Conservation (phyloP, 2,888 invertebrate genomes). For the Formica aserva region DNA sequence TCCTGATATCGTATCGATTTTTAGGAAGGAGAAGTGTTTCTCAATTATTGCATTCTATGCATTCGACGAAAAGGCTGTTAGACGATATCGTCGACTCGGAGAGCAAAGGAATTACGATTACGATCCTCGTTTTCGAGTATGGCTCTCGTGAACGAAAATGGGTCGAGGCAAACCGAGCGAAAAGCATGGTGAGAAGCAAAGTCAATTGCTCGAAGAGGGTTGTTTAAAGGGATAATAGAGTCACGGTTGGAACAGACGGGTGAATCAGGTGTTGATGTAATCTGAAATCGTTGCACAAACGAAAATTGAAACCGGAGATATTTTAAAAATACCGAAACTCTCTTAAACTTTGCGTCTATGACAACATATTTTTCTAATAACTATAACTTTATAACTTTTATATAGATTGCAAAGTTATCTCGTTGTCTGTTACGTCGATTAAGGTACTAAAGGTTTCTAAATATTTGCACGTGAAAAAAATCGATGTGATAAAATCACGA, state of each 20-base stretch:
- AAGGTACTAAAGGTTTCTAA: background rate
- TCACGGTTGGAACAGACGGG: conserved; percentile 48
- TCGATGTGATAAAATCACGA: background rate
- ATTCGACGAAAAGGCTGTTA: background rate
- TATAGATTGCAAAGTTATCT: background rate
- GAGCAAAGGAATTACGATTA: conserved; percentile 27
- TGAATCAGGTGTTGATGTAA: conserved; percentile 62
- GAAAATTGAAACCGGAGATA: background rate
- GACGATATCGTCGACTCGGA: background rate
- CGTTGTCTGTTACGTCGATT: background rate
- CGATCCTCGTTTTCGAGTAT: conserved; percentile 11
- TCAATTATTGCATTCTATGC: background rate
- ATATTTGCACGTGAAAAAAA: background rate
- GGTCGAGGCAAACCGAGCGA: conserved; percentile 27
- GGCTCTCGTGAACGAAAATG: conserved; percentile 22
- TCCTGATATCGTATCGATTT: conserved; percentile 6
- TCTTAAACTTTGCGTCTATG: background rate
- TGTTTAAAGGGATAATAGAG: conserved; percentile 57
- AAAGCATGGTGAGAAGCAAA: conserved; percentile 17
- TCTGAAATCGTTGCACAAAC: conserved; percentile 58
- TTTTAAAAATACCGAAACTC: background rate
- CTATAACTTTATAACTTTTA: background rate
- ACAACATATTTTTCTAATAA: background rate
- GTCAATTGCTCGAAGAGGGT: conserved; percentile 27
- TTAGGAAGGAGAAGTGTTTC: background rate